Evolutionary conservation across 2,797 vertebrate genomes (phyloP), one percentile per base, ranked within the genome.

Genomic region (Todus mexicanus): DNA sequence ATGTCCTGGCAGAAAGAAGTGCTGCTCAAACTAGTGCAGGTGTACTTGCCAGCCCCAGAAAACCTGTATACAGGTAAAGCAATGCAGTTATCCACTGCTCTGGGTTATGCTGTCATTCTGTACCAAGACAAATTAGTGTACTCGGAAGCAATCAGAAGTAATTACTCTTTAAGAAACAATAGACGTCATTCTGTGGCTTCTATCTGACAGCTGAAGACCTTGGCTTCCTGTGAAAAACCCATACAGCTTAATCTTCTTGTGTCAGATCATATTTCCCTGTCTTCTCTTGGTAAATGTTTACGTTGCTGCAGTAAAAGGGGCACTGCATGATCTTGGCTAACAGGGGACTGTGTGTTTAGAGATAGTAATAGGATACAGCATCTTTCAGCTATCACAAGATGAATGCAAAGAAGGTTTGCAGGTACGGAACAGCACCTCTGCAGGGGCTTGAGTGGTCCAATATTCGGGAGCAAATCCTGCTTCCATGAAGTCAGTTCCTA

Each of bases 11-110:
- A 89, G 95, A 38, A 98, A 97, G 93, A 98, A 97, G 63, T 97
- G 97, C 96, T 98, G 98, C 95, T 96, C 97, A 66, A 98, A 98
- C 64, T 96, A 96, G 88, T 97, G 97, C 7, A 97, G 97, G 42
- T 96, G 95, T 93, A 97, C 70, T 35, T 82, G 68, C 42, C 57
- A 82, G 61, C 42, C 97, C 38, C 97, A 22, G 92, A 97, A 86
- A 98, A 98, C 96, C 97, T 98, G 76, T 97, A 97, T 87, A 97
- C 98, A 98, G 98, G 98, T 98, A 96, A 79, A 45, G 60, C 9
- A 47, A 53, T 50, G 81, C 35, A 54, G 65, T 78, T 94, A 77
- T 33, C 82, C 86, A 45, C 78, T 59, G 78, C 91, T 86, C 66
- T 45, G 85, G 76, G 87, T 85, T 90, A 63, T 29, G 59, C 91